Percentiles rank a stretch among this genome's conserved stretches.
These are phyloP conservation scores for Hycleus cichorii DNA, from an alignment of 1,140 invertebrate genomes.

Conservation along the genomic window DNA sequence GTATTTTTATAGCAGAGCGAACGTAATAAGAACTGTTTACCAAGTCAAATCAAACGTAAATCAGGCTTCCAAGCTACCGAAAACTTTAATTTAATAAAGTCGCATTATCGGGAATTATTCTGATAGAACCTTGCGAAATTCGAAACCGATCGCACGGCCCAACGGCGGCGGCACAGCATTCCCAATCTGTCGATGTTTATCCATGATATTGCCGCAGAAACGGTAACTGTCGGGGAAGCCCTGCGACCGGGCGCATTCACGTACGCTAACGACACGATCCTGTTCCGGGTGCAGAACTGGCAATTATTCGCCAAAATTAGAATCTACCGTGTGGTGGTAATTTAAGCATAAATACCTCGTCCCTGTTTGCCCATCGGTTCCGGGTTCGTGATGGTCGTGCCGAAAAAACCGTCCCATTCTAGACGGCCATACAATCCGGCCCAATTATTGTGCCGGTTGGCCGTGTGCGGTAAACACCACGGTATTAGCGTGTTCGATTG, in stretches of 20 bases:
- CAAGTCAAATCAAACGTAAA: too few relatives aligned
- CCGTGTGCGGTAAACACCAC: constrained; percentile 86
- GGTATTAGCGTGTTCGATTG: constrained; percentile 84
- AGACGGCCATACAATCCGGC: constrained; percentile 67
- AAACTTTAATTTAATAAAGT: too few relatives aligned
- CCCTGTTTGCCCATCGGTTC: constrained; percentile 89
- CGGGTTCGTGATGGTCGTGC: constrained; percentile 81
- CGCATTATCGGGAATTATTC: too few relatives aligned
- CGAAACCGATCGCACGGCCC: constrained; percentile 37
- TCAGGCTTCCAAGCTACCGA: too few relatives aligned
- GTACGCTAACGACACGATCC: constrained; percentile 71
- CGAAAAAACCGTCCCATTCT: constrained; percentile 80
- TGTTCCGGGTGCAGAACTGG: constrained; percentile 74
- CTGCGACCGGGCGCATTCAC: constrained; percentile 82
- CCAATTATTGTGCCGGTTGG: constrained; percentile 82
- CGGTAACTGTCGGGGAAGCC: constrained; percentile 75
- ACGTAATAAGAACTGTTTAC: too few relatives aligned
- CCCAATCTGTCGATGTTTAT: constrained; percentile 80
- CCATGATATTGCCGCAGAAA: constrained; percentile 68
- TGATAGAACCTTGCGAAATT: too few relatives aligned
- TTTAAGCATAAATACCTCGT: constrained; percentile 28
- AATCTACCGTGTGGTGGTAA: not conserved
- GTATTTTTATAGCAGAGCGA: too few relatives aligned
- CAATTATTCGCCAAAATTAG: constrained; percentile 4
- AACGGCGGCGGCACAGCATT: constrained; percentile 84